phyloP scores from a whole-genome alignment of 1,140 invertebrate genomes.

The Pissodes strobi region DNA sequence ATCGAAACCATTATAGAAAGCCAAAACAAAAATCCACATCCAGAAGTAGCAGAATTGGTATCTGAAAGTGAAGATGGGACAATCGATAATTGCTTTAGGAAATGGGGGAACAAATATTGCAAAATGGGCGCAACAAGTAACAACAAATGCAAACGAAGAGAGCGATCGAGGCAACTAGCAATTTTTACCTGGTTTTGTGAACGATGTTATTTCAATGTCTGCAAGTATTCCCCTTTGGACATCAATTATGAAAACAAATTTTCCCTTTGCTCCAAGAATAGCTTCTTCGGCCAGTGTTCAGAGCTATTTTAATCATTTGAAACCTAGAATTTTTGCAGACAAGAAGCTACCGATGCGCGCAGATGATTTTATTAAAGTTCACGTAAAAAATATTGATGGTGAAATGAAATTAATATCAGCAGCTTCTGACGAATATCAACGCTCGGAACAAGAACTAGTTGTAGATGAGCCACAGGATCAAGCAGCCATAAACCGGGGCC shows the following conservation, averaged over 20 bases:
- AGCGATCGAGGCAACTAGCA: constrained; percentile 12
- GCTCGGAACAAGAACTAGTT: constrained; percentile 3
- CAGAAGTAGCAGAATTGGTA: neutral
- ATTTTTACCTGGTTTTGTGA: constrained; percentile 12
- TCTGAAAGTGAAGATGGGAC: neutral
- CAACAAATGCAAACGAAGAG: constrained; percentile 13
- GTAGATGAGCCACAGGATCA: no score
- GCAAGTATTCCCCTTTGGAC: constrained; percentile 14
- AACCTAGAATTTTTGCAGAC: constrained; percentile 9
- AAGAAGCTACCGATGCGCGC: constrained; percentile 10
- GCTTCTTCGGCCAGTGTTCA: constrained; percentile 8
- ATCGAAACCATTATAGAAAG: constrained; percentile 2
- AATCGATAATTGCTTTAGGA: constrained; percentile 9
- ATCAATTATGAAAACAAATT: constrained; percentile 9
- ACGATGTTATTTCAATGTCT: constrained; percentile 10
- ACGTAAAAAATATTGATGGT: constrained; percentile 15
- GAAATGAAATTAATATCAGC: constrained; percentile 13
- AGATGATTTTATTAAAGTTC: constrained; percentile 11
- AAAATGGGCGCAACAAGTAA: constrained; percentile 1
- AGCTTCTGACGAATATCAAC: constrained; percentile 8
- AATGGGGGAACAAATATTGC: constrained; percentile 10
- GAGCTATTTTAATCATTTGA: constrained; percentile 17
- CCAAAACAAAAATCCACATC: neutral
- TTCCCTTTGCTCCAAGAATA: constrained; percentile 10
- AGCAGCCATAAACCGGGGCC: no score